Percentiles rank a stretch among this genome's conserved stretches.
These are phyloP conservation scores for Falco punctatus DNA, from an alignment of 2,113 vertebrate genomes.

Conservation along the genomic window DNA sequence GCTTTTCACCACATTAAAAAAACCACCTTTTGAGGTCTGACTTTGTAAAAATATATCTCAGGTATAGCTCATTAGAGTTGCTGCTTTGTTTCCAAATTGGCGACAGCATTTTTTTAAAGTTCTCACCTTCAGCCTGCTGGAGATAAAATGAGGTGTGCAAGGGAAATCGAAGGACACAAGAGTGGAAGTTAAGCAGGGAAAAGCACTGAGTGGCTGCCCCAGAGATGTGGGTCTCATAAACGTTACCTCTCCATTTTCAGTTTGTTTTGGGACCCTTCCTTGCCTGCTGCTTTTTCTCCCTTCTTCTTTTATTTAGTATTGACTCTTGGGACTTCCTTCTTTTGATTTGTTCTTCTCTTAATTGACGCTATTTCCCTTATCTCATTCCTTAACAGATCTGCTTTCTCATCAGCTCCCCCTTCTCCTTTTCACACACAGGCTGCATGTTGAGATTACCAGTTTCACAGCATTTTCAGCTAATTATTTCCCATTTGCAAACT, in stretches of 20 bases:
- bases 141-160: conserved; percentile 9
- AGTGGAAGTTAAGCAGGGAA: not conserved
- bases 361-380: not conserved
- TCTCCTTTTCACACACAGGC: not conserved
- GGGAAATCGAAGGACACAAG: conserved; percentile 6
- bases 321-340: not conserved
- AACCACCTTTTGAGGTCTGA: conserved; percentile 53
- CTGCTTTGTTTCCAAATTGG: conserved; percentile 32
- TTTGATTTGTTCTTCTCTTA: not conserved
- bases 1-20: conserved; percentile 39
- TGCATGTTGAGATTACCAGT: not conserved
- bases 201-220: not conserved
- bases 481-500: not conserved
- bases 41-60: conserved; percentile 47
- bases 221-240: not conserved
- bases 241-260: not conserved
- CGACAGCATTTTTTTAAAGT: conserved; percentile 10
- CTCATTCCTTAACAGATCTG: not conserved
- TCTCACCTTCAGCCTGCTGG: conserved; percentile 1
- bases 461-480: not conserved
- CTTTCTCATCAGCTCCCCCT: not conserved
- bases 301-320: not conserved
- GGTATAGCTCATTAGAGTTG: conserved; percentile 44
- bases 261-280: not conserved
- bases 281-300: not conserved